Evolutionary conservation across 2,113 vertebrate species (phyloP), one percentile per base, ranked within the genome.

Genomic region (Erpornis zantholeuca): DNA sequence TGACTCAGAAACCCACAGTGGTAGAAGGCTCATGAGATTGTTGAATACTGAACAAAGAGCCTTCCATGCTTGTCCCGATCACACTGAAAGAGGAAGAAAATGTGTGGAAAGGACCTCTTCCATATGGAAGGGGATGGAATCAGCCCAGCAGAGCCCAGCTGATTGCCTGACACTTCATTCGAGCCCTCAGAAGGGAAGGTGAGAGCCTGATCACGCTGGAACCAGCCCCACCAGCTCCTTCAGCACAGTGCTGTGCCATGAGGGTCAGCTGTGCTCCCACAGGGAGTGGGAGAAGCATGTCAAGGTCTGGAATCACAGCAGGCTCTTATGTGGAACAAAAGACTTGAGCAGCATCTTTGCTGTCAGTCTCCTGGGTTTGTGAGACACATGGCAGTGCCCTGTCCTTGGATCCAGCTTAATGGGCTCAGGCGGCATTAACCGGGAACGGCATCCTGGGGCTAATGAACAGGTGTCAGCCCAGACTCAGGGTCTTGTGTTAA

Each of bases 401-500:
- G 82, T 49, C 57, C 88, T 76, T 17, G n/a, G 70, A 79, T 72
- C 79, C 87, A 49, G 4, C 61, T 54, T 89, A 75, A 94, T 56
- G 84, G 81, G 84, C 92, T 97, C 92, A 90, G 82, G 88, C 80
- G 83, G 90, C 71, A 92, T 94, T 94, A 96, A 33, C 61, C 11
- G 50, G 72, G 80, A 78, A 10, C 0, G 1, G 79, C 57, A 17
- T 53, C 90, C 78, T 38, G 64, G 61, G 79, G 92, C 57, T 77
- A 35, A 86, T 6, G 71, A 96, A 57, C 95, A 97, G 94, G 94
- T 94, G 92, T 80, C 91, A 95, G 94, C 66, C 71, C 85, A 96
- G 95, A 80, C 92, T 73, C 59, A 9, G 86, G 69, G 42, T n/a
- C 81, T 89, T 19, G 8, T n/a, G 53, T 22, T 1, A 4, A 69